phyloP scores from a whole-genome alignment of 1,140 invertebrate genomes.

The Drosophila saltans region DNA sequence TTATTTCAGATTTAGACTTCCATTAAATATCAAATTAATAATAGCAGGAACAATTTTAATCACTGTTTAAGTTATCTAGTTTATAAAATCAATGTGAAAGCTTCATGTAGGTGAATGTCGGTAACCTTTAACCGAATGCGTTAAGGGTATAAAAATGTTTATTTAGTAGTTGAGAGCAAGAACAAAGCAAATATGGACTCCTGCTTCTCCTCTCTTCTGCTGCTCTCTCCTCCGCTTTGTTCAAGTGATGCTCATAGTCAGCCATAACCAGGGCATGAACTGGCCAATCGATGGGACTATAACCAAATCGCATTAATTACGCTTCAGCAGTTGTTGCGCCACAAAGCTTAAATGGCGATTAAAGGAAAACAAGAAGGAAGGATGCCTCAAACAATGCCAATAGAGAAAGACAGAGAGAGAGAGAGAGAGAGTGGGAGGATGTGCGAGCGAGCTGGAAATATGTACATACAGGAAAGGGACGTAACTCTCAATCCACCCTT shows the following conservation, averaged over 20 bases:
- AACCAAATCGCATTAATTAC: slow-evolving; percentile 79
- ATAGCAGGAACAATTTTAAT: no score
- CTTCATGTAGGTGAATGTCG: background rate
- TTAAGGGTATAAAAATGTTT: slow-evolving; percentile 39
- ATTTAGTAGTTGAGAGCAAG: slow-evolving; percentile 53
- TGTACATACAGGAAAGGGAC: slow-evolving; percentile 1
- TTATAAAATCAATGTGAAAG: background rate
- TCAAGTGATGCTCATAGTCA: slow-evolving; percentile 17
- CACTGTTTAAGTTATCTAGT: no score
- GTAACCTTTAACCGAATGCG: slow-evolving; percentile 2
- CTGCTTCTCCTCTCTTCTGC: background rate
- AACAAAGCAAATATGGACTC: slow-evolving; percentile 45
- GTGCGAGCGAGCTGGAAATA: background rate
- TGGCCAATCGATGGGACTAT: slow-evolving; percentile 72
- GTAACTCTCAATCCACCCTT: slow-evolving; percentile 8
- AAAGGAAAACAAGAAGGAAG: slow-evolving; percentile 35
- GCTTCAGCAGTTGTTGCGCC: slow-evolving; percentile 78
- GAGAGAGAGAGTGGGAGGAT: background rate
- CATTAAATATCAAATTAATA: no score
- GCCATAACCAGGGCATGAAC: slow-evolving; percentile 34
- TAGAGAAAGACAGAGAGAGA: slow-evolving; percentile 25
- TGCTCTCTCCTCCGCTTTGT: background rate
- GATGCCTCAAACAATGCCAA: background rate
- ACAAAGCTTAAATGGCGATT: slow-evolving; percentile 77
- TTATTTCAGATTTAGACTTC: no score